Evolutionary conservation across 1,140 invertebrate species (phyloP), one percentile per base, ranked within the genome.

Genomic region (Leptinotarsa lineolata): DNA sequence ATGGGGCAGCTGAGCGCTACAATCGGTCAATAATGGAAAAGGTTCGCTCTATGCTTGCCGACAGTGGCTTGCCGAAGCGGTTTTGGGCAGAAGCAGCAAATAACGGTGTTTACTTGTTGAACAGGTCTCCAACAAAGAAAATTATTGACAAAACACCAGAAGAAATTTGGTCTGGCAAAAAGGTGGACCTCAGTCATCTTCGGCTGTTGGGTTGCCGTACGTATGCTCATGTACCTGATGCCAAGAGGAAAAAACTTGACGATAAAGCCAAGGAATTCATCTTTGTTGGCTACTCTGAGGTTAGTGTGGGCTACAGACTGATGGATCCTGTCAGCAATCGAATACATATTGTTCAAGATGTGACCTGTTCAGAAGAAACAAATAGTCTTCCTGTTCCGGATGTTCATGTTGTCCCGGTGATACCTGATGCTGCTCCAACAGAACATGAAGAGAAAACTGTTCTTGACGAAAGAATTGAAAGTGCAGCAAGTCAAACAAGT

Each of bases 261-360:
- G 68, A 77, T 48, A 84, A 85, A 70, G 76, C 79, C 64, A 77
- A 79, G 63, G 75, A 78, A 74, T 79, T 73, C 22, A 77, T 84
- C 4, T 85, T 88, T 77, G 83, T 87, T 24, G 86, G 86, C 4
- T 88, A 86, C 70, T 81, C 82, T 71, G 77, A 74, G 18, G 74
- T 80, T 12, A 77, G 76, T 8, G 85, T 85, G 71, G 85, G 83
- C 11, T 87, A 85, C 78, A 76, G 83, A 65, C 67, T 87, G 45
- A 68, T 58, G 18, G n/a, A 48, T 30, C 45, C 45, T 16, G 66
- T 24, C 15, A 69, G 21, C 13, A 4, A 73, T 12, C 66, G 22
- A n/a, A 11, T 73, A 72, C 59, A 60, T 73, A 72, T 67, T 45
- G 58, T 22, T 16, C 21, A 58, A 67, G 48, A 74, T 54, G 18